These are phyloP conservation scores for Ambastaia sidthimunki DNA, from an alignment of 2,797 vertebrate genomes.

Conservation along the genomic window DNA sequence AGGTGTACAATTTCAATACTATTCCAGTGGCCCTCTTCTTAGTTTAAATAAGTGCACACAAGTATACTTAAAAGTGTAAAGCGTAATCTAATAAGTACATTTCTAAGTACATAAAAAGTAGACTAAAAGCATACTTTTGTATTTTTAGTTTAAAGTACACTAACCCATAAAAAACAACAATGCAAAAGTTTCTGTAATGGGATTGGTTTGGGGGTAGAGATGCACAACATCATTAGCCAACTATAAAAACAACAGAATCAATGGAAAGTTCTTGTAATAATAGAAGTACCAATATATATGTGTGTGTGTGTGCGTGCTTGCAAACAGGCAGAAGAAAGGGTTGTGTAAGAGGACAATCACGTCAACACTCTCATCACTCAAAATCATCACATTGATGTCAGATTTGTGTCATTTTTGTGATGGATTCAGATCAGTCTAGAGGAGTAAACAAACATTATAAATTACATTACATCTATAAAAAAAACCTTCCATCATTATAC, in stretches of 20 bases:
- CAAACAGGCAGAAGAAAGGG: background rate
- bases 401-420: slow-evolving; percentile 31
- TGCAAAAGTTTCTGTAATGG: background rate
- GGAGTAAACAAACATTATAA: slow-evolving; percentile 15
- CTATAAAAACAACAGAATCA: background rate
- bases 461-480: slow-evolving; percentile 21
- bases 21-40: too few relatives aligned
- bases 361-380: slow-evolving; percentile 15
- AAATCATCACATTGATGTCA: slow-evolving; percentile 18
- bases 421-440: slow-evolving; percentile 27
- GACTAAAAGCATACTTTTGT: too few relatives aligned
- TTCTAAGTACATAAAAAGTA: too few relatives aligned
- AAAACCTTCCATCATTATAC: slow-evolving; percentile 21
- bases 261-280: background rate
- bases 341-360: background rate
- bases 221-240: background rate
- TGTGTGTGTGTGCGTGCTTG: background rate
- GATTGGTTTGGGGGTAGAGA: background rate
- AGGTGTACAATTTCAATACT: too few relatives aligned
- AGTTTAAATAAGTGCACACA: too few relatives aligned
- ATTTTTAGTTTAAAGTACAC: too few relatives aligned
- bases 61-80: too few relatives aligned
- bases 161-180: too few relatives aligned
- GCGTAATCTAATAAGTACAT: too few relatives aligned
- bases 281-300: background rate